Evolutionary conservation across 2,888 invertebrate genomes (phyloP).

Genomic region (Frankliniella intonsa): DNA sequence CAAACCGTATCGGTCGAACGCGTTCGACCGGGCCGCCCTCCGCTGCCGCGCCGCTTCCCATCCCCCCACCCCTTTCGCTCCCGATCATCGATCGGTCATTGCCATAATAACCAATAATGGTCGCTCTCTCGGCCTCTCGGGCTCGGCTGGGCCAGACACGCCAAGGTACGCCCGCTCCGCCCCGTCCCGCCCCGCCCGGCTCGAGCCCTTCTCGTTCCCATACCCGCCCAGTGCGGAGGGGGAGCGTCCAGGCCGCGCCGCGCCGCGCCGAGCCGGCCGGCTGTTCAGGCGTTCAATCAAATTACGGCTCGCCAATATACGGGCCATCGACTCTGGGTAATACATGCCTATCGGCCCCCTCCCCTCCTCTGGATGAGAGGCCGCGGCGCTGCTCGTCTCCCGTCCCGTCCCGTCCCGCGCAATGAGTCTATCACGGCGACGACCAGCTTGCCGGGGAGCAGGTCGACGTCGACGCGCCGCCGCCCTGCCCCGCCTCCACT

Average conservation of each 20-base stretch:
- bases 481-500: background rate
- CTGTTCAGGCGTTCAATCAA: background rate
- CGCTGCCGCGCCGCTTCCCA: background rate
- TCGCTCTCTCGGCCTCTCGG: background rate
- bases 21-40: background rate
- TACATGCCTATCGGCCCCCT: background rate
- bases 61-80: background rate
- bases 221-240: background rate
- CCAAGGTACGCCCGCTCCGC: background rate
- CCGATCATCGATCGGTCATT: conserved; percentile 5
- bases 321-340: too few species aligned
- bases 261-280: background rate
- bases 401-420: background rate
- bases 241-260: background rate
- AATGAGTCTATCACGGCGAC: background rate
- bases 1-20: conserved; percentile 11
- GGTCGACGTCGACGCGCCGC: background rate
- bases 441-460: background rate
- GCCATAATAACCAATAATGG: conserved; percentile 23
- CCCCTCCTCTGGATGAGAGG: background rate
- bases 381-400: background rate
- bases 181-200: background rate
- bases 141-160: background rate
- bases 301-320: background rate
- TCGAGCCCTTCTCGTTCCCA: background rate